Evolutionary conservation across 2,888 invertebrate species (phyloP).

Genomic region (Drosophila neonasuta): DNA sequence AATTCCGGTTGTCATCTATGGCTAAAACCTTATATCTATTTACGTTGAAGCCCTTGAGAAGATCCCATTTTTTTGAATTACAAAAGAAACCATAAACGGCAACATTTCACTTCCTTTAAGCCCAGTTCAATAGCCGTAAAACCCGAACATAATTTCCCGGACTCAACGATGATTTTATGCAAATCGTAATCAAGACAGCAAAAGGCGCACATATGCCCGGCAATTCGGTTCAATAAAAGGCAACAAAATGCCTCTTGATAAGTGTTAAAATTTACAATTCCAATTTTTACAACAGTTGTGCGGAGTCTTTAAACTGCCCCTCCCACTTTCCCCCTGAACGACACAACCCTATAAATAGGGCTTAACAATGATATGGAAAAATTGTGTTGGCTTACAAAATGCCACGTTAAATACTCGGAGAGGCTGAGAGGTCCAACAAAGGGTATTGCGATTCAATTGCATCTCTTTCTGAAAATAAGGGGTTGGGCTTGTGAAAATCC

Average conservation of each 20-base stretch:
- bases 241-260: constrained; percentile 70
- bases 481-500: constrained; percentile 22
- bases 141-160: constrained; percentile 67
- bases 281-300: constrained; percentile 70
- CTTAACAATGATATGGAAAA: constrained; percentile 59
- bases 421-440: constrained; percentile 32
- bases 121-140: constrained; percentile 59
- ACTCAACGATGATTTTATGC: constrained; percentile 70
- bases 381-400: constrained; percentile 50
- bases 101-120: constrained; percentile 60
- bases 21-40: constrained; percentile 5
- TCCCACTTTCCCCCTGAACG: background rate
- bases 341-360: constrained; percentile 22
- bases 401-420: constrained; percentile 40
- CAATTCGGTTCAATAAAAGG: constrained; percentile 70
- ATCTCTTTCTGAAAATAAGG: constrained; percentile 13
- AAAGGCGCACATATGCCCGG: constrained; percentile 55
- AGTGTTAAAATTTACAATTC: constrained; percentile 75
- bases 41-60: constrained; percentile 1
- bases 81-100: constrained; percentile 64
- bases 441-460: constrained; percentile 48
- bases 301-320: constrained; percentile 49
- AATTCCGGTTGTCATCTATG: constrained; percentile 53
- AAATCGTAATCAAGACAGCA: constrained; percentile 69
- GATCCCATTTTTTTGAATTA: constrained; percentile 36